A percentile compares a stretch with the other conserved stretches of the same genome.
Conservation (phyloP, 2,797 vertebrate genomes). For the Cheirogaleus major region DNA sequence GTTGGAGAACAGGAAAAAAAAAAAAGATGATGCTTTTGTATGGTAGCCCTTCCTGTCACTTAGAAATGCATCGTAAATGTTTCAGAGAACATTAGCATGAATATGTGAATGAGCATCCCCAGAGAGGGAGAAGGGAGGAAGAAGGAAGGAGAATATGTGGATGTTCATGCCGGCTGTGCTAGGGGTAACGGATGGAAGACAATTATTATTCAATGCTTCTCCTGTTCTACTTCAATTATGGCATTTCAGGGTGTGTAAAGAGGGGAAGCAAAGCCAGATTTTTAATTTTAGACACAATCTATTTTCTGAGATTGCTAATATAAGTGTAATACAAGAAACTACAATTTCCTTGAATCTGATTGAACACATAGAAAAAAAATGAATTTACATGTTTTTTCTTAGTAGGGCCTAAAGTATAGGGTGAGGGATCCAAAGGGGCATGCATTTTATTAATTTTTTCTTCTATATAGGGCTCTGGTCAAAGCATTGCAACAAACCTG, state of each 20-base stretch:
- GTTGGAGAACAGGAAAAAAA: neutral
- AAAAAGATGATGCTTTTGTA: neutral
- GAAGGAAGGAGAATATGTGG: neutral
- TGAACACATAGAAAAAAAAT: neutral
- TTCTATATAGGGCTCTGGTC: neutral
- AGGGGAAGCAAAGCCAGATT: neutral
- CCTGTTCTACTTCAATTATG: neutral
- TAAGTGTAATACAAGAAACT: neutral
- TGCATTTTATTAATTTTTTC: neutral
- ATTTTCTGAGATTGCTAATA: neutral
- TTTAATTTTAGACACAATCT: neutral
- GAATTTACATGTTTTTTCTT: neutral
- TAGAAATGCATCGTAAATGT: conserved; percentile 52
- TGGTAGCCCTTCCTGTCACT: conserved; percentile 2
- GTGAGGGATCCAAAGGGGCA: neutral
- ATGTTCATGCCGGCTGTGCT: neutral
- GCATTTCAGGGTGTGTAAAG: neutral
- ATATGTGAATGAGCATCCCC: neutral
- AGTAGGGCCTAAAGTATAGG: neutral
- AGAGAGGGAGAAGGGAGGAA: neutral
- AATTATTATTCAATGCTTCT: neutral
- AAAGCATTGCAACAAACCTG: neutral
- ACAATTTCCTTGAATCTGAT: neutral
- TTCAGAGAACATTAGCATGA: conserved; percentile 41
- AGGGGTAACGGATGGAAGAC: neutral